Evolutionary conservation across 2,797 vertebrate species (phyloP).

Genomic region (Geotrypetes seraphini): DNA sequence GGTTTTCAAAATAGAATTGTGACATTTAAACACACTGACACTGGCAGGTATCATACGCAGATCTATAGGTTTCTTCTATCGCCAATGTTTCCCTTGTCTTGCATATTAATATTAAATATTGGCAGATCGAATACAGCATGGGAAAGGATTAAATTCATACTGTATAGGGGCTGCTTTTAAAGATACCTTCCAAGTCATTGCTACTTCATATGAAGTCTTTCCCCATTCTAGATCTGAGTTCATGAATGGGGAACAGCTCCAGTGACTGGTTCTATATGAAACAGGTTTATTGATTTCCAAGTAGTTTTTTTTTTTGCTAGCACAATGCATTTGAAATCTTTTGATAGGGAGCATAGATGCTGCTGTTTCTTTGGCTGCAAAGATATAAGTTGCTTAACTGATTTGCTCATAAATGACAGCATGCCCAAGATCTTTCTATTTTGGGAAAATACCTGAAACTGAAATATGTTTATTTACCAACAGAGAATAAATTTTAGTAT

Average conservation of each 20-base stretch:
- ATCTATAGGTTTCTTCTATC: too few relatives aligned
- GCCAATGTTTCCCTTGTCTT: too few relatives aligned
- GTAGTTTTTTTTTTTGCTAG: constrained; percentile 31
- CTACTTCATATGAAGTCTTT: constrained; percentile 17
- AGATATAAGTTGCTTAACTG: constrained; percentile 10
- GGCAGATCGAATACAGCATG: too few relatives aligned
- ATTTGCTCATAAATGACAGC: constrained; percentile 18
- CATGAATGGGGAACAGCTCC: too few relatives aligned
- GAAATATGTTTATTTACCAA: constrained; percentile 9
- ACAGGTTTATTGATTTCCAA: constrained; percentile 11
- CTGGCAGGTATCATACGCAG: too few relatives aligned
- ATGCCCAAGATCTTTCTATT: neutral
- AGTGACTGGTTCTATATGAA: constrained; percentile 2
- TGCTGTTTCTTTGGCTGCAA: constrained; percentile 9
- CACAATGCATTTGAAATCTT: constrained; percentile 21
- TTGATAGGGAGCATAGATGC: constrained; percentile 3
- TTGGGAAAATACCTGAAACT: constrained; percentile 9
- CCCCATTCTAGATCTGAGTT: too few relatives aligned
- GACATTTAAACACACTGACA: too few relatives aligned
- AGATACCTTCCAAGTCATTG: constrained; percentile 18
- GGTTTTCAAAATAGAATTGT: too few relatives aligned
- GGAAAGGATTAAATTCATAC: too few relatives aligned
- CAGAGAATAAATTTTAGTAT: too few relatives aligned
- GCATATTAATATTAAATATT: too few relatives aligned
- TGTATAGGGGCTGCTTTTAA: too few relatives aligned